Evolutionary conservation across 2,888 invertebrate species (phyloP).

Genomic region (Zhengitettix transpicula): DNA sequence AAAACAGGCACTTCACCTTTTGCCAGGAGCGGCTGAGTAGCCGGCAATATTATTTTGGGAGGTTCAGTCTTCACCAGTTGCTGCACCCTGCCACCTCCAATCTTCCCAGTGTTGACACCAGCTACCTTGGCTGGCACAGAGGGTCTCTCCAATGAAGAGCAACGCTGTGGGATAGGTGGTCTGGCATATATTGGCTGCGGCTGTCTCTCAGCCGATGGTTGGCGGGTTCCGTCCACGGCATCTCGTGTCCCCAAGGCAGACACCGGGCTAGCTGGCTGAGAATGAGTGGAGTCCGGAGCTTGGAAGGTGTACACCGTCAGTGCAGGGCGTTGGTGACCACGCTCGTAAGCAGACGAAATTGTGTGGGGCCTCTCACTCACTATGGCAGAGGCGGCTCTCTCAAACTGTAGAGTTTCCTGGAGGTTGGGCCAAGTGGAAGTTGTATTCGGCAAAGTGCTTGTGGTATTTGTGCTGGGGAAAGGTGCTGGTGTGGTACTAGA

Average conservation of each 20-base stretch:
- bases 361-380: conserved; percentile 81
- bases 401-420: conserved; percentile 56
- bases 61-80: conserved; percentile 1
- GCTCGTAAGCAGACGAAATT: conserved; percentile 84
- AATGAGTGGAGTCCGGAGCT: conserved; percentile 42
- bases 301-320: conserved; percentile 78
- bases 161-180: conserved; percentile 63
- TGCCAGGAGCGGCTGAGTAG: neutral
- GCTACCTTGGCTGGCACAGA: conserved; percentile 34
- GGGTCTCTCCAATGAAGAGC: conserved; percentile 75
- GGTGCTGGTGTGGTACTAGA: conserved; percentile 34
- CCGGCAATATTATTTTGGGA: neutral
- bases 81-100: too few species aligned
- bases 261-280: conserved; percentile 31
- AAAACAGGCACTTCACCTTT: neutral
- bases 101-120: neutral
- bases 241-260: neutral
- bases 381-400: conserved; percentile 52
- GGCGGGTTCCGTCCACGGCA: neutral
- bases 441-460: conserved; percentile 17
- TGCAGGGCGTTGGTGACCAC: conserved; percentile 67
- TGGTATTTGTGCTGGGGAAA: conserved; percentile 1
- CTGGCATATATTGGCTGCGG: conserved; percentile 25
- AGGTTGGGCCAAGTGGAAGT: conserved; percentile 55
- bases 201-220: conserved; percentile 4